Base-by-base conservation (phyloP, 2,888 invertebrate species). In the Eilema griseolum region DNA sequence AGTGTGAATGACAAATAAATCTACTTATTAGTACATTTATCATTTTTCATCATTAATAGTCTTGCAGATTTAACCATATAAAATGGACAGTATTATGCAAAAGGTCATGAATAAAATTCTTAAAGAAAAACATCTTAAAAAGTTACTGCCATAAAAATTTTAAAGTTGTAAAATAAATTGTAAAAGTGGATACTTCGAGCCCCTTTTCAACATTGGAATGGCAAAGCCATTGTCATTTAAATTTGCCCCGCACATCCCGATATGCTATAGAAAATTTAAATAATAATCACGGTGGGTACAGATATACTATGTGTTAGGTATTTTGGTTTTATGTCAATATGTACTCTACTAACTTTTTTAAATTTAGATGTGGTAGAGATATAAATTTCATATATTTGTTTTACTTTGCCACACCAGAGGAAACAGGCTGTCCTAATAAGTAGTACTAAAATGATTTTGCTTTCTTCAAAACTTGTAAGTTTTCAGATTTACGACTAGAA, bases 161-260 rank as follows among this genome's bases (percentile, higher is more conserved):
- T 78, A 82, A 83, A 61, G 2, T 81, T 80, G 70, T 65, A 80
- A 77, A 81, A 83, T 82, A 81, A 81, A 80, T 83, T 75, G 77
- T 74, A 66, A 66, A 81, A 81, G 77, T 81, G 76, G 81, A 76
- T 83, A 78, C 73, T 83, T 77, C 63, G 63, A 75, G 73, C 80
- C 82, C 83, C 81, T 82, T 75, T 66, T 73, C 76, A 71, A 77
- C 72, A 79, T 81, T 69, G 72, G 72, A 80, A 81, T 77, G 69
- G 79, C 75, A 71, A 63, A 33, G 52, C 77, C 65, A 93, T 94
- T 94, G 93, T 94, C 87, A 94, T 94, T 92, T 86, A 93, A 93
- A 93, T 94, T 41, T 68, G 77, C 79, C 81, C 84, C 88, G 87
- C 88, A 83, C 86, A 87, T 86, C 87, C 86, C 85, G 87, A 86